Evolutionary conservation across 2,113 vertebrate genomes (phyloP), one percentile per base, ranked within the genome.

Genomic region (Nothoprocta perdicaria): DNA sequence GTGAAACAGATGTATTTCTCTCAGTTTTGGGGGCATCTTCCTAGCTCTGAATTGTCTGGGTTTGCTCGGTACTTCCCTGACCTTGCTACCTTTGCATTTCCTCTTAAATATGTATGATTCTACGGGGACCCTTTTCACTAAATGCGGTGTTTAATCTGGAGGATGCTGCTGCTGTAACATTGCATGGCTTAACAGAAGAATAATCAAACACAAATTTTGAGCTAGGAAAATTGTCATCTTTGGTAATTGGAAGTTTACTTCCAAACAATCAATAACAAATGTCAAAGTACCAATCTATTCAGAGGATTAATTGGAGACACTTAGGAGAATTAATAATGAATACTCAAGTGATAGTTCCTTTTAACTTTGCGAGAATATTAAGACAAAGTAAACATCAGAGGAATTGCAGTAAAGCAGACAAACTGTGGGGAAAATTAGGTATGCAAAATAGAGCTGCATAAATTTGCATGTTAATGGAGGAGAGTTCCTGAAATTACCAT

Each of bases 291-390:
- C 90, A 91, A 88, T 96, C 81, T 95, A 92, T 96, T 96, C 81
- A 86, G 78, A 77, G 93, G 95, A 96, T 96, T 97, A 97, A 97
- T 97, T 97, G 92, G 80, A 87, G 60, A 71, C 89, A 82, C 94
- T 96, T 96, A 96, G 57, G 68, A 88, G 91, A 95, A 97, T 97
- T 97, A 97, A 97, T 96, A 97, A 96, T 94, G 88, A 79, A 97
- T 96, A 88, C 89, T 96, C 90, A 81, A 95, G 88, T 83, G 81
- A 95, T 69, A 50, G 82, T 84, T 97, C 90, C 93, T 91, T 96
- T 98, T 96, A 97, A 95, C 96, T 95, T 92, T 90, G 94, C 85
- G 92, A 93, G 89, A 90, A 90, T 94, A 95, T 97, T 95, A 96
- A 97, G 87, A 94, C 97, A 97, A 95, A 97, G 96, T 97, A 96